Base-by-base conservation (phyloP, 2,113 vertebrate genomes). In the Actenoides lindsayi region DNA sequence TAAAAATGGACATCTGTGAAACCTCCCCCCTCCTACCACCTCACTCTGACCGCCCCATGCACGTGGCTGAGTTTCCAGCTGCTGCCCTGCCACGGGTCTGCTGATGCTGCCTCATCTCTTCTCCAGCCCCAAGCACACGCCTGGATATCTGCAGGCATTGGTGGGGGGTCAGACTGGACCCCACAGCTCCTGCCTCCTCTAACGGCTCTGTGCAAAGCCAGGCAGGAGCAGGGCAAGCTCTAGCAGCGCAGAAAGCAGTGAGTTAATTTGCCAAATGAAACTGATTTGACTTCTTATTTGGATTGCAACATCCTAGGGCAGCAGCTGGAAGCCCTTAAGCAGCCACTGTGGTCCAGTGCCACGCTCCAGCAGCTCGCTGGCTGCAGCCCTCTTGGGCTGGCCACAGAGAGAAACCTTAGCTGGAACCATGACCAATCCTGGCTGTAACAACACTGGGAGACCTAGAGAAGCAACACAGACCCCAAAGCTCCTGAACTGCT, bases 21-120 rank as follows among this genome's bases (percentile, higher is more conserved):
- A 9, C 9, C 9, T n/a, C 41, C 13, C 46, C 9, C 39, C 48
- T 48, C 31, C 77, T 7, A 1, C 2, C 3, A 0, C 14, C 0
- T 2, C 39, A 3, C 33, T 42, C 83, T 1, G 6, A 3, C 9
- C 2, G 6, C 3, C 4, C 33, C 0, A 0, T 5, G 56, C 63
- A 31, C 18, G 3, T n/a, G 89, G 86, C 86, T 37, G 44, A 81
- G 73, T 67, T 83, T 57, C 83, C 89, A 91, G 93, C 44, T 65
- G 68, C 71, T 1, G 0, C 31, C 37, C 60, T 62, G 48, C 39
- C 24, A 2, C 51, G 3, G 24, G 53, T 70, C 83, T 94, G 89
- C 91, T 93, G 94, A 37, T 23, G n/a, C 94, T 93, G 87, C 82
- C 93, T 90, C 92, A 95, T 69, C 23, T 0, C 37, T 79, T 80